These are phyloP conservation scores for Blennius ocellaris DNA, from an alignment of 2,113 vertebrate genomes.

Conservation along the genomic window DNA sequence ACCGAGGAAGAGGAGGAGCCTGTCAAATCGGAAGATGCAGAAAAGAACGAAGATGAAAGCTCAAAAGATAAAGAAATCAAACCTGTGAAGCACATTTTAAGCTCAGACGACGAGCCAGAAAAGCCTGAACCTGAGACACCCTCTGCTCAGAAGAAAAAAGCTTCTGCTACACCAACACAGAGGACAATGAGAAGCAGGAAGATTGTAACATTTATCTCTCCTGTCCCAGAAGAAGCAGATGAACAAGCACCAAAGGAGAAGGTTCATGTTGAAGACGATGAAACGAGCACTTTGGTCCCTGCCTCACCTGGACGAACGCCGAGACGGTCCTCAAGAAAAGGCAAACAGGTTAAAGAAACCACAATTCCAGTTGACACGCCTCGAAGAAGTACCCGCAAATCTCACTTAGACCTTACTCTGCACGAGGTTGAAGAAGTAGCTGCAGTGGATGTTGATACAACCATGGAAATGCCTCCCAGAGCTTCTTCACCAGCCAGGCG, in stretches of 20 bases:
- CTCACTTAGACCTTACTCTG: slow-evolving; percentile 12
- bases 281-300: slow-evolving; percentile 48
- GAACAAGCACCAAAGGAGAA: slow-evolving; percentile 43
- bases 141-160: slow-evolving; percentile 40
- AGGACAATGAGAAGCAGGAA: slow-evolving; percentile 80
- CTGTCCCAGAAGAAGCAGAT: slow-evolving; percentile 63
- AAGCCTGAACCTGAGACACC: slow-evolving; percentile 25
- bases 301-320: slow-evolving; percentile 59
- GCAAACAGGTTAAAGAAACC: slow-evolving; percentile 32
- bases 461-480: slow-evolving; percentile 43
- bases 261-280: slow-evolving; percentile 43
- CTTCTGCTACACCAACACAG: slow-evolving; percentile 70
- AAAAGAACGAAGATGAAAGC: slow-evolving; percentile 22
- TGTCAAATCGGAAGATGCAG: neutral
- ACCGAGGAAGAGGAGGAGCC: slow-evolving; percentile 1
- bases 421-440: slow-evolving; percentile 2
- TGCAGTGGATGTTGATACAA: slow-evolving; percentile 10
- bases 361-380: slow-evolving; percentile 34
- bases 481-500: slow-evolving; percentile 77
- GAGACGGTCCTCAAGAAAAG: slow-evolving; percentile 47
- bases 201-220: slow-evolving; percentile 64
- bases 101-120: slow-evolving; percentile 20
- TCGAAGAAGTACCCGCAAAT: slow-evolving; percentile 63
- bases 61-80: neutral
- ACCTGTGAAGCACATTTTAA: slow-evolving; percentile 10